These are phyloP conservation scores for Donacobius atricapilla DNA, from an alignment of 2,113 vertebrate genomes.

Conservation along the genomic window DNA sequence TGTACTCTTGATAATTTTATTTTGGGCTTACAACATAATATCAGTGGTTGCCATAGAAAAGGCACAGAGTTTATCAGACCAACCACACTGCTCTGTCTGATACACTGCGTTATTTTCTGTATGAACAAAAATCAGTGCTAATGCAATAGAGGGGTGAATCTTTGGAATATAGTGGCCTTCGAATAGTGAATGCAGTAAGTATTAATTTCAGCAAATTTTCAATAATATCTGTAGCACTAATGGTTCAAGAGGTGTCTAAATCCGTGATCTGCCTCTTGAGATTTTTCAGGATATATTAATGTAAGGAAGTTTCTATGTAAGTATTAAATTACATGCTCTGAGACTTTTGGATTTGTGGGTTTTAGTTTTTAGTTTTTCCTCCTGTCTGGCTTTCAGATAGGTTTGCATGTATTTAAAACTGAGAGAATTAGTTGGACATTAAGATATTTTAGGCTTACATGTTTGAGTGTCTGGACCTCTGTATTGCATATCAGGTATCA, in stretches of 20 bases:
- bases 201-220: background rate
- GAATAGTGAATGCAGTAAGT: background rate
- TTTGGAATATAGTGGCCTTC: background rate
- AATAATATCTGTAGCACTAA: background rate
- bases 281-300: background rate
- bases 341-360: background rate
- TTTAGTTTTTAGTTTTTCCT: background rate
- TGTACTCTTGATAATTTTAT: background rate
- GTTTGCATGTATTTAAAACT: background rate
- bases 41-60: background rate
- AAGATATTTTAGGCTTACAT: background rate
- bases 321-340: background rate
- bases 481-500: background rate
- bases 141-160: background rate
- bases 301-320: background rate
- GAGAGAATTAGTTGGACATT: background rate
- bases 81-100: background rate
- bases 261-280: background rate
- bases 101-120: background rate
- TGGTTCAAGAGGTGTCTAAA: background rate
- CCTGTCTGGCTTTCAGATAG: background rate
- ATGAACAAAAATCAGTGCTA: background rate
- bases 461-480: background rate
- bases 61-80: rapidly evolving
- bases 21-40: background rate